Evolutionary conservation across 2,113 vertebrate species (phyloP), one percentile per base, ranked within the genome.

Genomic region (Elephantulus edwardii): DNA sequence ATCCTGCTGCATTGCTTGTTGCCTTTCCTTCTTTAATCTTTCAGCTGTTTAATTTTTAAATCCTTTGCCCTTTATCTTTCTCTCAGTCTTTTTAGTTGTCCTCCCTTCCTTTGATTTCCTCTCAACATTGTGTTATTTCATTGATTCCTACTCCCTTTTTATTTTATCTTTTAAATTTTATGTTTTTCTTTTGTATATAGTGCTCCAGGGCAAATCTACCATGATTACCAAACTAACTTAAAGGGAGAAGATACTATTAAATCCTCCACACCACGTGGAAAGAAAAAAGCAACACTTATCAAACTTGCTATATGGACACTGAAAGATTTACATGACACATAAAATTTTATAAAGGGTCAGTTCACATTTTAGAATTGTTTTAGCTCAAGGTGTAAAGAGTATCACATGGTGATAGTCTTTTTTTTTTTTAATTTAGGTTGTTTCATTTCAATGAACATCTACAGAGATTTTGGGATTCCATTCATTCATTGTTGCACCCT

Each of bases 41-140:
- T 97, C 96, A 75, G 89, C 95, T 97, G 97, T 97, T 97, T 97
- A 97, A 97, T 97, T 98, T 97, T 97, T 97, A 97, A 97, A 97
- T 97, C 95, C 96, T 95, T 97, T 97, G 93, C 95, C 94, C 96
- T 98, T 97, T 97, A 97, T 97, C 97, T 97, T 97, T 97, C 80
- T 97, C 95, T 94, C 77, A 84, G 95, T 94, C 95, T 96, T 97
- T 97, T 97, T 96, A 96, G 95, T 92, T 94, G 71, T 83, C 97
- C 94, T 96, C 94, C 79, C 90, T 94, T 96, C 85, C 95, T 97
- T 98, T 97, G 97, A 98, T 97, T 97, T 96, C 80, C 91, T 95
- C 92, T 96, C 96, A 97, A 96, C 95, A 95, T 92, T 96, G 92
- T 96, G 89, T 95, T 97, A 93, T 94, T 97, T 91, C 91, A 97